Conservation (phyloP, 2,797 vertebrate genomes). For the Podargus strigoides region DNA sequence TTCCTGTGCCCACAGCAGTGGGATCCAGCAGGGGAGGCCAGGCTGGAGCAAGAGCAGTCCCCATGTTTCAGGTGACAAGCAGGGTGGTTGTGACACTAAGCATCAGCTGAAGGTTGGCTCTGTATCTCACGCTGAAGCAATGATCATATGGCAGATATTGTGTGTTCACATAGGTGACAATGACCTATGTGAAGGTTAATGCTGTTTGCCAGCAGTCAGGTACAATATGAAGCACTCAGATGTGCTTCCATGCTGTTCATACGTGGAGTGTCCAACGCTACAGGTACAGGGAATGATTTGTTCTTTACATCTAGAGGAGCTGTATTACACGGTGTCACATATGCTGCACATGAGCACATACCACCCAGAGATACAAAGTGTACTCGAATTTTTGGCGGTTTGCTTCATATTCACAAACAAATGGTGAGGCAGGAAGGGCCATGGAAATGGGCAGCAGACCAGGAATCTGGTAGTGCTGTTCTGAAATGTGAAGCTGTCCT, state of each 20-base stretch:
- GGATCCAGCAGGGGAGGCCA: background rate
- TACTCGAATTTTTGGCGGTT: rapidly evolving
- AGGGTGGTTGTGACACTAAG: background rate
- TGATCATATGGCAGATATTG: background rate
- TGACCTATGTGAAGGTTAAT: background rate
- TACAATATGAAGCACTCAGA: rapidly evolving
- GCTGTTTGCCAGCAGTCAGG: background rate
- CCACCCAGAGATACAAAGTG: too few relatives aligned
- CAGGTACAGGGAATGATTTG: background rate
- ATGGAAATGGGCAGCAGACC: background rate
- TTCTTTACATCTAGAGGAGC: rapidly evolving
- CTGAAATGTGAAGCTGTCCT: rapidly evolving
- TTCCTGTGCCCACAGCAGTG: background rate
- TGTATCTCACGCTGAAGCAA: background rate
- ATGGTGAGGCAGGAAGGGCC: background rate
- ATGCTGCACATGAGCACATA: rapidly evolving
- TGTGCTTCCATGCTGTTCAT: background rate
- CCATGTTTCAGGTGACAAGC: background rate
- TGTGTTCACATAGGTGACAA: rapidly evolving
- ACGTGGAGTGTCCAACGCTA: rapidly evolving
- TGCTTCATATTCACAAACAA: background rate
- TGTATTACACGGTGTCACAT: rapidly evolving
- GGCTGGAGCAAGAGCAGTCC: background rate
- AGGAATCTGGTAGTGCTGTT: background rate
- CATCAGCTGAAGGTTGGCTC: background rate